Conservation (phyloP, 2,888 invertebrate species). For the Leucoma salicis region DNA sequence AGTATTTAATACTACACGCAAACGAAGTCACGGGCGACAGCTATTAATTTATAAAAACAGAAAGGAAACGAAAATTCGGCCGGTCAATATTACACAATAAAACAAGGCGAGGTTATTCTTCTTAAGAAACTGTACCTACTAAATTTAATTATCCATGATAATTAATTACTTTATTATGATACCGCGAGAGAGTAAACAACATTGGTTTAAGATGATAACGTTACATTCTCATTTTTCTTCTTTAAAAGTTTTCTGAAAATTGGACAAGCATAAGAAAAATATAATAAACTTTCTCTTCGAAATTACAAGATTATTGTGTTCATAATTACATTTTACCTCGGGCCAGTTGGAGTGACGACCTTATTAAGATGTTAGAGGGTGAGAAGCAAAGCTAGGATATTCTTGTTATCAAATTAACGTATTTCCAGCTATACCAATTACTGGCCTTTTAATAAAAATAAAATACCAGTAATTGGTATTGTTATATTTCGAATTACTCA, state of each 20-base stretch:
- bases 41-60: not conserved
- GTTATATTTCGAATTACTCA: no score
- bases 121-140: not conserved
- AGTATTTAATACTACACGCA: no score
- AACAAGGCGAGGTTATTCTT: not conserved
- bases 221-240: not conserved
- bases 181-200: not conserved
- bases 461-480: no score
- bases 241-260: not conserved
- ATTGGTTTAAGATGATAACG: not conserved
- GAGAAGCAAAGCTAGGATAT: slow-evolving; percentile 4
- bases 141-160: not conserved
- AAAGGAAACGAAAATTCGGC: not conserved
- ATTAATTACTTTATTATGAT: not conserved
- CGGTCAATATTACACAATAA: not conserved
- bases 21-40: no score
- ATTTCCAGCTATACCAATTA: no score
- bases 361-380: not conserved
- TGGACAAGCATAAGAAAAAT: not conserved
- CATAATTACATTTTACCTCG: not conserved
- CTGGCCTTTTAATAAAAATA: no score
- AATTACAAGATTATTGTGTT: not conserved
- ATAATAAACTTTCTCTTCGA: not conserved
- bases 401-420: no score
- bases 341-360: not conserved